Evolutionary conservation across 1,140 invertebrate species (phyloP).

Genomic region (Drosophila pectinifera): DNA sequence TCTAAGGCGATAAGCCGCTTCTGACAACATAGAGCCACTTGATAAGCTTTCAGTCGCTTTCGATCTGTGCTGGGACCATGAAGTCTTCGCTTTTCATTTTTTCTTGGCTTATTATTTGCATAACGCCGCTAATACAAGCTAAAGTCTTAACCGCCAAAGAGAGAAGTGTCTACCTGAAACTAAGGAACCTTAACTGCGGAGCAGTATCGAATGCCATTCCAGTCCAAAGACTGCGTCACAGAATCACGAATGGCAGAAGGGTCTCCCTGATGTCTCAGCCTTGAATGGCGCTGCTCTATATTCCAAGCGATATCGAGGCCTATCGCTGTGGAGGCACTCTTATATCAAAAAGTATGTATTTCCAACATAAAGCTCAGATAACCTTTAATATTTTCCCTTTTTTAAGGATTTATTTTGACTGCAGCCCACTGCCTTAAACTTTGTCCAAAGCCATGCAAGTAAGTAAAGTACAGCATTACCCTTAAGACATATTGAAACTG

Average conservation of each 20-base stretch:
- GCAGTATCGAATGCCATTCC: neutral
- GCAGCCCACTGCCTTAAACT: slow-evolving; percentile 4
- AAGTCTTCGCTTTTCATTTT: neutral
- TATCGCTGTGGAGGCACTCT: slow-evolving; percentile 7
- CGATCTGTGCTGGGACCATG: neutral
- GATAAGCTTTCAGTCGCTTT: slow-evolving; percentile 3
- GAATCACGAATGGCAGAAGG: slow-evolving; percentile 1
- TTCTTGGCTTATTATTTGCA: neutral
- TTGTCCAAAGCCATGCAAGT: neutral
- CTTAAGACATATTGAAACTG: neutral
- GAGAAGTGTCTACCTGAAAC: neutral
- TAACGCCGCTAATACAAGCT: neutral
- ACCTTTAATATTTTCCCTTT: neutral
- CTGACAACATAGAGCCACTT: neutral
- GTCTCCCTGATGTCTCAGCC: slow-evolving; percentile 10
- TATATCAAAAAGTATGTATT: neutral
- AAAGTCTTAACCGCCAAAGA: neutral
- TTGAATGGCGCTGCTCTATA: slow-evolving; percentile 7
- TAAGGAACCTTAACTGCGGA: neutral
- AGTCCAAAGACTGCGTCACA: neutral
- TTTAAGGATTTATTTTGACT: slow-evolving; percentile 3
- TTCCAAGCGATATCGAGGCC: neutral
- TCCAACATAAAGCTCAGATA: neutral
- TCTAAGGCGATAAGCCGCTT: neutral
- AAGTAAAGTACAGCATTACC: neutral